Conservation (phyloP, 2,113 vertebrate species). For the Polypterus bichir region DNA sequence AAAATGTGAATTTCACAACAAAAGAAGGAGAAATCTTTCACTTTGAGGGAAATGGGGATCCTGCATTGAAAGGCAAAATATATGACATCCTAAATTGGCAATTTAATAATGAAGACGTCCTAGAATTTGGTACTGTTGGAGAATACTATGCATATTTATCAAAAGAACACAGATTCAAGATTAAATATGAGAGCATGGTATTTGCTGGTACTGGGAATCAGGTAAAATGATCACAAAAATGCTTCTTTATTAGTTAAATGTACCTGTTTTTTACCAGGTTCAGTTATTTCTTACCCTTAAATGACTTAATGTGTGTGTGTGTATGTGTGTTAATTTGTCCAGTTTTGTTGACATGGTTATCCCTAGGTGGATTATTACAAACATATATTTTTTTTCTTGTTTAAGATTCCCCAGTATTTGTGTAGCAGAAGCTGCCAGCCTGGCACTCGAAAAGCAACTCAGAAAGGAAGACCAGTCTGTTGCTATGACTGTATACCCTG, state of each 20-base stretch:
- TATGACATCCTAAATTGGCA: slow-evolving; percentile 55
- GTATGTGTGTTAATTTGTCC: neutral
- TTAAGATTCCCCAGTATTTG: slow-evolving; percentile 14
- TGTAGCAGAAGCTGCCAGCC: slow-evolving; percentile 16
- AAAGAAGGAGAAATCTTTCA: slow-evolving; percentile 45
- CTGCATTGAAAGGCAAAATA: slow-evolving; percentile 27
- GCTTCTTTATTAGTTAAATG: slow-evolving; percentile 6
- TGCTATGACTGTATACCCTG: slow-evolving; percentile 17
- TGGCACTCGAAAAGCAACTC: slow-evolving; percentile 12
- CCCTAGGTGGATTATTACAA: too few relatives aligned
- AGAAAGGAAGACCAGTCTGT: slow-evolving; percentile 7
- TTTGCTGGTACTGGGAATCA: slow-evolving; percentile 33
- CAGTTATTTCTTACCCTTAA: slow-evolving; percentile 21
- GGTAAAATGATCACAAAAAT: neutral
- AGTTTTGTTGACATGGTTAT: too few relatives aligned
- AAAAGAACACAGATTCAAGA: slow-evolving; percentile 23
- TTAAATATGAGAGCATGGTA: slow-evolving; percentile 28
- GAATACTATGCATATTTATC: slow-evolving; percentile 37
- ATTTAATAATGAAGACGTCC: slow-evolving; percentile 17
- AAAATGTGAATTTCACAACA: slow-evolving; percentile 34
- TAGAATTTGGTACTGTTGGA: slow-evolving; percentile 44
- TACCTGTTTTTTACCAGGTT: slow-evolving; percentile 25
- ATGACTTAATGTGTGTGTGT: slow-evolving; percentile 25
- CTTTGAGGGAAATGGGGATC: slow-evolving; percentile 44
- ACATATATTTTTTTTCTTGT: too few relatives aligned